Evolutionary conservation across 1,140 invertebrate genomes (phyloP).

Genomic region (Lepidostoma basale): DNA sequence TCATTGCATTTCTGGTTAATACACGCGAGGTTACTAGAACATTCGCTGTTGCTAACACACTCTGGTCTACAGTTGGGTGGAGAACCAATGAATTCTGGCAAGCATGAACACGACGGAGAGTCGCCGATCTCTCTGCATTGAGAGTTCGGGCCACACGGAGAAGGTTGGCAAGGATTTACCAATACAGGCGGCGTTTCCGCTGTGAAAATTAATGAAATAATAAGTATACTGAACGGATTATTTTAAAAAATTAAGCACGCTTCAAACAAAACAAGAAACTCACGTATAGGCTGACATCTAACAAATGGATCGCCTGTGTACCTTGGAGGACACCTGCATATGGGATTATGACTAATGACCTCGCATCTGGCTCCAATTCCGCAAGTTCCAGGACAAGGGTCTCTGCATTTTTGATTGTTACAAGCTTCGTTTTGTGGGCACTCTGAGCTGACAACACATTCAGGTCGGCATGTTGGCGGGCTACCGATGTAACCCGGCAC

Average conservation of each 20-base stretch:
- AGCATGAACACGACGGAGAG: constrained; percentile 73
- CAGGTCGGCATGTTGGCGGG: constrained; percentile 68
- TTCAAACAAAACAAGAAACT: constrained; percentile 55
- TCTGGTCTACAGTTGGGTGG: constrained; percentile 75
- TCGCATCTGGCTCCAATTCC: constrained; percentile 67
- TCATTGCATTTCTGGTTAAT: constrained; percentile 72
- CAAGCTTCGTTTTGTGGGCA: constrained; percentile 67
- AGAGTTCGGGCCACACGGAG: constrained; percentile 76
- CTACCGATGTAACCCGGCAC: constrained; percentile 65
- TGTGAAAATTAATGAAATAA: not conserved
- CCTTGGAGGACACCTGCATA: constrained; percentile 65
- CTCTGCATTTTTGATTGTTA: constrained; percentile 66
- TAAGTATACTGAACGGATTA: no score
- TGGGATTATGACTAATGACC: no score
- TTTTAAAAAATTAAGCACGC: no score
- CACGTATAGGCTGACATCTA: constrained; percentile 61
- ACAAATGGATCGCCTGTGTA: constrained; percentile 68
- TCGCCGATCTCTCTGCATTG: constrained; percentile 69
- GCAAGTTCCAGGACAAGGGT: constrained; percentile 72
- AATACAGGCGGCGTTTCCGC: no score
- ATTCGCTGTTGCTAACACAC: constrained; percentile 74
- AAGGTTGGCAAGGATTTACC: constrained; percentile 66
- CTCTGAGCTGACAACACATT: constrained; percentile 68
- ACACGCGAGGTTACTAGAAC: constrained; percentile 70
- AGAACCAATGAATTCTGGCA: constrained; percentile 73